These are phyloP conservation scores for Phalacrocorax aristotelis DNA, from an alignment of 2,113 vertebrate genomes.

Conservation along the genomic window DNA sequence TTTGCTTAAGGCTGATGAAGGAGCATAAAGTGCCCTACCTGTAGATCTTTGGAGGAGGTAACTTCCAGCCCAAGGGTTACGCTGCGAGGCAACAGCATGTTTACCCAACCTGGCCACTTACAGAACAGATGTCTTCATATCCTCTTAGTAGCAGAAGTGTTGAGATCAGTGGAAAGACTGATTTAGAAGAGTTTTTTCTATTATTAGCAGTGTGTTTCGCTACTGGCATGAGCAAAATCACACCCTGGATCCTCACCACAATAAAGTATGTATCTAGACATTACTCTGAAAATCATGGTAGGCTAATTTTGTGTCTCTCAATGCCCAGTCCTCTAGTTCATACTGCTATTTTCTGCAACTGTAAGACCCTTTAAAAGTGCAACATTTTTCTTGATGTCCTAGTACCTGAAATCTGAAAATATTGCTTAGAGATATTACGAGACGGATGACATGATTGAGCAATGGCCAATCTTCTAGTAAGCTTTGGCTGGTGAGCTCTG, in stretches of 20 bases:
- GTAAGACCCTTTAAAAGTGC: background rate
- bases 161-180: background rate
- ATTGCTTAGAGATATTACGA: background rate
- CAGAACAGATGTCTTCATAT: background rate
- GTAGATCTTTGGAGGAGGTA: background rate
- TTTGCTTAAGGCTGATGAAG: background rate
- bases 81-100: background rate
- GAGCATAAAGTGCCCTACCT: background rate
- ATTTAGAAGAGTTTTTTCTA: background rate
- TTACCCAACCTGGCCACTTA: background rate
- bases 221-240: background rate
- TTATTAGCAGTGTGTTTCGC: background rate
- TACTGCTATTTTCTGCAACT: background rate
- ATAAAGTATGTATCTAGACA: background rate
- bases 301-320: background rate
- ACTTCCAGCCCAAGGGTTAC: background rate
- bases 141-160: fast-evolving
- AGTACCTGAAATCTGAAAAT: background rate
- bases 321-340: background rate
- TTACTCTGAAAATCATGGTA: background rate
- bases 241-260: background rate
- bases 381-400: too few species aligned
- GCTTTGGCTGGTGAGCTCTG: background rate
- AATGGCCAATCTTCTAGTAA: background rate
- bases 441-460: background rate